Base-by-base conservation (phyloP, 2,888 invertebrate genomes). In the Lepeophtheirus nordmannii region DNA sequence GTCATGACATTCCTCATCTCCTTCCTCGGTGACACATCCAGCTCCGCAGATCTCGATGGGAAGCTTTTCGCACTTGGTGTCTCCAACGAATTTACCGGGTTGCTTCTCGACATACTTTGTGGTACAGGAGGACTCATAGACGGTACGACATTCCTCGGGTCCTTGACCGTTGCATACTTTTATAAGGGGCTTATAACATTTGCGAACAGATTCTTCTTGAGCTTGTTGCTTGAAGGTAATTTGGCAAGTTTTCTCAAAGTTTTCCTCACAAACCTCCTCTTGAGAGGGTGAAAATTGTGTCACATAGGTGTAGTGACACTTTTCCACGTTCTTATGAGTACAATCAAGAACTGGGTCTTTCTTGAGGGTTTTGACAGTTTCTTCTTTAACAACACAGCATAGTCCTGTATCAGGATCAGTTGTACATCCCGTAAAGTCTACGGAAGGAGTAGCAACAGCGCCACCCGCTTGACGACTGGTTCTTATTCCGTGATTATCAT, bases 231-330 rank as follows among this genome's bases (percentile, higher is more conserved):
- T 23, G 38, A 65, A 65, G 10, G 65, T 65, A 37, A 65, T 58
- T 38, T 65, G 65, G 37, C 65, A 65, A 22, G n/a, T n/a, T 38
- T 65, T 65, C 58, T 65, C 58, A 58, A 65, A 65, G 58, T 58
- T 65, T 39, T 65, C 65, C 30, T 58, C 58, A 38, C 65, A 65
- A 23, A 65, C 65, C 65, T 65, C 65, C 20, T 65, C 65, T 38
- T 65, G 65, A 10, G 65, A 37, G 10, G 65, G 58, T 17, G 14
- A 37, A 38, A 65, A 65, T 56, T 65, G 58, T 37, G 65, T 65
- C 17, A 65, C 65, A 58, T 65, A 65, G 20, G 65, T 65, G 58
- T 65, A 65, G 58, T 65, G 65, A 38, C 57, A 58, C 20, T 57
- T 57, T 23, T 57, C 58, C 37, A 65, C 58, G n/a, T 65, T 39